Percentiles rank a stretch among this genome's conserved stretches.
Evolutionary conservation across 2,113 vertebrate genomes (phyloP).

Genomic region (Amphiprion percula): DNA sequence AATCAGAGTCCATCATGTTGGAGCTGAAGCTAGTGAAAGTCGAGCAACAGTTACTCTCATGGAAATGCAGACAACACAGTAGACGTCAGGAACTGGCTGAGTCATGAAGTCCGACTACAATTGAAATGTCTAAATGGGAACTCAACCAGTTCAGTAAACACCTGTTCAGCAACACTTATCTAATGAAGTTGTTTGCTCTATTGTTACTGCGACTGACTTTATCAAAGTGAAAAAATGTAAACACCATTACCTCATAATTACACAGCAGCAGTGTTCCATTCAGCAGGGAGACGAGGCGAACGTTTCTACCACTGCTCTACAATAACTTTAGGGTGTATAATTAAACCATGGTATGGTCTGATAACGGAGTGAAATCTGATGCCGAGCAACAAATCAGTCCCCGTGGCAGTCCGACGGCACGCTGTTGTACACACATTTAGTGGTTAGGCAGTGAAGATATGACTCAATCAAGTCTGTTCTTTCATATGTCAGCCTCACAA

Average conservation of each 20-base stretch:
- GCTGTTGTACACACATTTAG: background rate
- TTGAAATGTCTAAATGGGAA: no score
- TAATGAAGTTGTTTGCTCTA: background rate
- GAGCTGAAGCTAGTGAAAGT: no score
- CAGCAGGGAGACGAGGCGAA: background rate
- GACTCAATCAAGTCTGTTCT: no score
- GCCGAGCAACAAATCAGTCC: background rate
- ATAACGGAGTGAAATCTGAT: background rate
- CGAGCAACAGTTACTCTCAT: no score
- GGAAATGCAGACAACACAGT: no score
- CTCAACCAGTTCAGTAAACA: background rate
- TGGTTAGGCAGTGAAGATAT: background rate
- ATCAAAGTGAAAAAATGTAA: conserved; percentile 1
- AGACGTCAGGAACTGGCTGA: no score
- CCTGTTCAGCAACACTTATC: background rate
- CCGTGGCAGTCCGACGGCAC: background rate
- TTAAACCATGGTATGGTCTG: background rate
- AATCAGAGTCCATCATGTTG: no score
- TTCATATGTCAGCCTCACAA: no score
- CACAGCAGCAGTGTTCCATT: background rate
- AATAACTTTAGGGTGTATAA: background rate
- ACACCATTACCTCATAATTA: conserved; percentile 8
- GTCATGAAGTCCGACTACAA: no score
- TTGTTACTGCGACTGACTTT: background rate
- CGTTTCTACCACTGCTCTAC: background rate